Conservation (phyloP, 2,113 vertebrate genomes). For the Rhinopomastus cyanomelas region DNA sequence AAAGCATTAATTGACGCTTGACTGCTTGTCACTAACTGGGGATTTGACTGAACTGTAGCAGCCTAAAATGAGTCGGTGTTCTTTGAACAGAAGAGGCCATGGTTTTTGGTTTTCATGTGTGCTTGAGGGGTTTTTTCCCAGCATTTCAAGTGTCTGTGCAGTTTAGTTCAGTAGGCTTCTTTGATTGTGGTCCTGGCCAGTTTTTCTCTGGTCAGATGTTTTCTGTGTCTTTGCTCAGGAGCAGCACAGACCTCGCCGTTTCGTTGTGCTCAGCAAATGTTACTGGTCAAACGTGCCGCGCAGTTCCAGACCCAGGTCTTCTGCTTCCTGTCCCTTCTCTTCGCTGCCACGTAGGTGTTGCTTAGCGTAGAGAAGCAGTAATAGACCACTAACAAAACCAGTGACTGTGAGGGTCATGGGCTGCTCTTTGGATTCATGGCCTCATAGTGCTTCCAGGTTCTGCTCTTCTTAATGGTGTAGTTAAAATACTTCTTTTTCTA, state of each 20-base stretch:
- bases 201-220: background rate
- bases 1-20: slow-evolving; percentile 38
- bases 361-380: background rate
- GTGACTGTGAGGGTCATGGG: background rate
- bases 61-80: slow-evolving; percentile 8
- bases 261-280: background rate
- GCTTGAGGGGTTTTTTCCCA: background rate
- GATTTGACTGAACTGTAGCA: background rate
- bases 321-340: background rate
- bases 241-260: background rate
- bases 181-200: background rate
- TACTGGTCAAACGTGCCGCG: accelerated
- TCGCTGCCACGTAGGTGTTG: background rate
- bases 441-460: background rate
- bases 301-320: background rate
- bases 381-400: background rate
- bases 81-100: background rate
- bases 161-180: background rate
- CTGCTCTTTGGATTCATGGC: background rate
- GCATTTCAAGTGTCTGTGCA: background rate
- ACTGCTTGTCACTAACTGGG: slow-evolving; percentile 36
- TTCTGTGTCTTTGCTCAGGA: background rate
- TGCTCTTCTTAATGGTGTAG: background rate
- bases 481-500: background rate
- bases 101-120: background rate